Base-by-base conservation (phyloP, 92 coral and sea anemone genomes). In the Umimayanthus kanabou region DNA sequence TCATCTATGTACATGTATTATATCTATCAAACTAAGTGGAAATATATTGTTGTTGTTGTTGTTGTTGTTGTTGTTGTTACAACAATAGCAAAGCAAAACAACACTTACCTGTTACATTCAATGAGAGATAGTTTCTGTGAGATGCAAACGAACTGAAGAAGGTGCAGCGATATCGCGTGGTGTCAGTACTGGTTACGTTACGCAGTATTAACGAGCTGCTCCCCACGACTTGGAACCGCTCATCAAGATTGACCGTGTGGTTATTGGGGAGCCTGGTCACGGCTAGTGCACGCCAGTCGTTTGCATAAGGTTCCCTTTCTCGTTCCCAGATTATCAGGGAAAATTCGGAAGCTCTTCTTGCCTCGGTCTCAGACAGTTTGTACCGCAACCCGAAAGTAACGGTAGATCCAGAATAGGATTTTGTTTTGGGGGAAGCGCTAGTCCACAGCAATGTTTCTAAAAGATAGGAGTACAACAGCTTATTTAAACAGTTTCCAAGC, bases 161-260 rank as follows among this genome's bases (percentile, higher is more conserved):
- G 14, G 96, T 88, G 71, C 96, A 93, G 15, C 96, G 89, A 80
- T 83, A 95, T 45, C 98, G 91, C n/a, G 96, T 92, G 73, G 87
- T 91, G 40, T 92, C 94, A 7, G 72, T 29, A 64, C 85, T 73
- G 7, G 90, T 92, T 37, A 89, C 90, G 72, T 95, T 92, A 28
- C 74, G 69, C 71, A 93, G 47, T 7, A 50, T 71, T 39, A 95
- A 47, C 22, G 91, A 89, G 80, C 50, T 61, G 53, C 37, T 75
- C 47, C 89, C 80, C 15, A 88, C 67, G 1, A 86, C 76, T 7
- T 75, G 76, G 39, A 67, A 42, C 73, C 87, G 70, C 29, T 83
- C 43, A 45, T 83, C 66, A 40, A 70, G 77, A 45, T 18, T 45
- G 16, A 45, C 25, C 37, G 65, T 61, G 78, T 79, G 30, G 39